Evolutionary conservation across 2,888 invertebrate species (phyloP), one percentile per base, ranked within the genome.

Genomic region (Drosophila atripex): DNA sequence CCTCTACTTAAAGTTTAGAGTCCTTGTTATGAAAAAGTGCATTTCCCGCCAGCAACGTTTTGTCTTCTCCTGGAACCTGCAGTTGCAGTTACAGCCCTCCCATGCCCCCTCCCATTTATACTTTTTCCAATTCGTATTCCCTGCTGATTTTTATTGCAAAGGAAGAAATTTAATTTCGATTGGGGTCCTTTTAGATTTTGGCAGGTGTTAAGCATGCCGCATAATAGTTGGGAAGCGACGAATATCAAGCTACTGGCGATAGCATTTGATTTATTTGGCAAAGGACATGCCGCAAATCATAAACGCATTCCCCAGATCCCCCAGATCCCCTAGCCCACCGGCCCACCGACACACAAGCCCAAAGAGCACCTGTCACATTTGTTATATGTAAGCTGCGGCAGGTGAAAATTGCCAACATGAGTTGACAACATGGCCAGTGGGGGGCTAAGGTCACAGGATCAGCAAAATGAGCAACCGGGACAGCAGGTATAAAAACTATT

Each of bases 331-430:
- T 4, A 4, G 1, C 3, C 21, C 25, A 25, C 25, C 25, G 3
- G 14, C 9, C 11, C 25, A 30, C 51, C 14, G 14, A 16, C 2
- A n/a, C 45, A 12, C 41, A 46, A 16, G 14, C 21, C 21, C 11
- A 18, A 53, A 28, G n/a, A 18, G 46, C 35, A 32, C 47, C 43
- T 64, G 65, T 45, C 78, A 70, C 70, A 87, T 80, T 87, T 82
- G 88, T 76, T 86, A 39, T 52, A 78, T 50, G 79, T 82, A 73
- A 86, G 83, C 66, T 80, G 74, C 76, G 76, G 71, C 74, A 83
- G 88, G 82, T 88, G 86, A 88, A 83, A 83, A 83, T 83, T 88
- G 86, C 69, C 77, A 88, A 88, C 82, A 88, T 88, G 86, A 88
- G 86, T 88, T 82, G 82, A 85, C 88, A 88, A 80, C 73, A 73